A percentile compares a stretch with the other conserved stretches of the same genome.
phyloP scores from a whole-genome alignment of 2,888 invertebrate species.

The Tortricodes alternella region DNA sequence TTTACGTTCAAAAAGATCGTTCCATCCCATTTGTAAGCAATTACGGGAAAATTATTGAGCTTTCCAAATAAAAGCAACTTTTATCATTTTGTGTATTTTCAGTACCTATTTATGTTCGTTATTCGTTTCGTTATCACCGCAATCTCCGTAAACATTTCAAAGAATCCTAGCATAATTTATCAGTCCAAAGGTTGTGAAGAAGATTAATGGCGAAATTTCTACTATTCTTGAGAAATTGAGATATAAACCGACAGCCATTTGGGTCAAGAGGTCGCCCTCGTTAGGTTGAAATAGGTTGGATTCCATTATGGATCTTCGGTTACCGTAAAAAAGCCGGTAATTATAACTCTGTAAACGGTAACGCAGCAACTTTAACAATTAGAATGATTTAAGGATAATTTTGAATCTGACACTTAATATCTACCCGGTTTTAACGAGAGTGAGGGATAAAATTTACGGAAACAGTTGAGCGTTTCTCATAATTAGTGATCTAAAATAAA shows the following conservation, averaged over 20 bases:
- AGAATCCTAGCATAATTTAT: constrained; percentile 10
- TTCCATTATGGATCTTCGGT: constrained; percentile 33
- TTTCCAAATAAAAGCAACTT: not conserved
- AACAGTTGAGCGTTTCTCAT: not conserved
- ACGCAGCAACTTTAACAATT: constrained; percentile 28
- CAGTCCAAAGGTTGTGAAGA: constrained; percentile 14
- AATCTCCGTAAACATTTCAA: constrained; percentile 3
- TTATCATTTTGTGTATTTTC: not conserved
- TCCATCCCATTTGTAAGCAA: not conserved
- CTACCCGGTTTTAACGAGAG: not conserved
- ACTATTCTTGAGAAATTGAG: constrained; percentile 28
- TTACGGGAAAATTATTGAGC: not conserved
- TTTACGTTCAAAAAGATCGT: not conserved
- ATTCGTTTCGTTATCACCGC: not conserved
- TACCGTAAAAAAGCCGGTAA: constrained; percentile 42
- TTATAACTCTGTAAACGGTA: constrained; percentile 33
- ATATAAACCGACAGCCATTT: constrained; percentile 31
- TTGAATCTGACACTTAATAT: constrained; percentile 21
- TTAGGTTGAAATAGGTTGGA: constrained; percentile 31
- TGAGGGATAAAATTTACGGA: not conserved
- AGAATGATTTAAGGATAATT: constrained; percentile 21
- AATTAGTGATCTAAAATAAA: no score
- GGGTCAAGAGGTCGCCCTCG: constrained; percentile 32
- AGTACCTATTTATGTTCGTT: not conserved
- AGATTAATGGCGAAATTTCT: constrained; percentile 21